Evolutionary conservation across 2,888 invertebrate species (phyloP).

Genomic region (Trissolcus brochymenae): DNA sequence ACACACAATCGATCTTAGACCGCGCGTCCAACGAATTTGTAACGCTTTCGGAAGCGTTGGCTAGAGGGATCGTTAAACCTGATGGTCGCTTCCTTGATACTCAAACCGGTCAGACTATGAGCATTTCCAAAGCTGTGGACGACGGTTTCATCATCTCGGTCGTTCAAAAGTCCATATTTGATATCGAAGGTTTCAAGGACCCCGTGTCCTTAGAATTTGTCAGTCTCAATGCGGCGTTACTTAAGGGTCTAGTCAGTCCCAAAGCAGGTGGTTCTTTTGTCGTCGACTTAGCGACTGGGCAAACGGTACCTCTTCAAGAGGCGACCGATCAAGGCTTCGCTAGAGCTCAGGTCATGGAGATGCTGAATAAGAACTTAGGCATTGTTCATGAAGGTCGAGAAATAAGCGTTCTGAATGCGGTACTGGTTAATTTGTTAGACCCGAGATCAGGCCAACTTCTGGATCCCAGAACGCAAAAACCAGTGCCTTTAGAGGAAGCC

Average conservation of each 20-base stretch:
- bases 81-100: slow-evolving; percentile 86
- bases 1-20: slow-evolving; percentile 89
- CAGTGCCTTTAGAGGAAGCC: slow-evolving; percentile 89
- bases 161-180: slow-evolving; percentile 91
- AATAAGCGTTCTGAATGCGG: slow-evolving; percentile 90
- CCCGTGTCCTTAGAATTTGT: slow-evolving; percentile 88
- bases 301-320: slow-evolving; percentile 86
- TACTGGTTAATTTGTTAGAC: slow-evolving; percentile 90
- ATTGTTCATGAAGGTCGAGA: slow-evolving; percentile 86
- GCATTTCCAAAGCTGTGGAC: slow-evolving; percentile 91
- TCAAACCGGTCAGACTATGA: slow-evolving; percentile 82
- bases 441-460: slow-evolving; percentile 91
- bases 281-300: slow-evolving; percentile 85
- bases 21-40: slow-evolving; percentile 87
- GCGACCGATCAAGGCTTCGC: slow-evolving; percentile 88
- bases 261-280: slow-evolving; percentile 84
- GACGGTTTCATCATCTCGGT: slow-evolving; percentile 92
- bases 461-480: slow-evolving; percentile 83
- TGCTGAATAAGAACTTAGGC: slow-evolving; percentile 89
- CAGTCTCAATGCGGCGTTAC: slow-evolving; percentile 88
- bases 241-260: slow-evolving; percentile 86
- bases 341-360: slow-evolving; percentile 90
- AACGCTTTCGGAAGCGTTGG: slow-evolving; percentile 90
- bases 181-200: slow-evolving; percentile 93
- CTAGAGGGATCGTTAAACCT: slow-evolving; percentile 86